Evolutionary conservation across 2,113 vertebrate species (phyloP).

Genomic region (Dinomys branickii): DNA sequence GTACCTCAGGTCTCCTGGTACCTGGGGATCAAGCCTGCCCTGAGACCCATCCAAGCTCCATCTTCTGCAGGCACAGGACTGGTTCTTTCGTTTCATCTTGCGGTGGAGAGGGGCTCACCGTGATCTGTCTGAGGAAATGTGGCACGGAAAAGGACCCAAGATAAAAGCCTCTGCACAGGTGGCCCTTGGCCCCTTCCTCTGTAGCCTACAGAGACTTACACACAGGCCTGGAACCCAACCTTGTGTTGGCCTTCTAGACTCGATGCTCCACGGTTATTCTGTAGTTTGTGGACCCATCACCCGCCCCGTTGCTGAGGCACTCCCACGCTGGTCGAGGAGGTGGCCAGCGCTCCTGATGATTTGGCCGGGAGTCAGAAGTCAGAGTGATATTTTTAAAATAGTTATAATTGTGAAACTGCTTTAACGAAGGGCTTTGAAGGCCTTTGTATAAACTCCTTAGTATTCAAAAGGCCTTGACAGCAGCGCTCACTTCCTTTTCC

Average conservation of each 20-base stretch:
- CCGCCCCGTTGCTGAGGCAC: not conserved
- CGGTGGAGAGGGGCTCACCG: not conserved
- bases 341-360: not conserved
- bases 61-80: not conserved
- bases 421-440: not conserved
- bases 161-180: not conserved
- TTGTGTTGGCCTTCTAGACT: not conserved
- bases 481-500: not conserved
- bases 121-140: not conserved
- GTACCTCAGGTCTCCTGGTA: not conserved
- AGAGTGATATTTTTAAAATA: conserved; percentile 16
- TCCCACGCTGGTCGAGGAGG: not conserved
- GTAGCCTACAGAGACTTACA: not conserved
- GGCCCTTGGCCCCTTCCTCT: not conserved
- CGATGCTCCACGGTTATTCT: not conserved
- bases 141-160: not conserved
- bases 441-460: not conserved
- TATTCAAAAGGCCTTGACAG: not conserved
- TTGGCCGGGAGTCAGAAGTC: conserved; percentile 13
- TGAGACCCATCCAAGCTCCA: not conserved
- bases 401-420: not conserved
- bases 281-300: not conserved
- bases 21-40: not conserved
- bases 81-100: not conserved
- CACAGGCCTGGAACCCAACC: not conserved